Evolutionary conservation across 2,113 vertebrate genomes (phyloP), one percentile per base, ranked within the genome.

Genomic region (Triplophysa tibetana): DNA sequence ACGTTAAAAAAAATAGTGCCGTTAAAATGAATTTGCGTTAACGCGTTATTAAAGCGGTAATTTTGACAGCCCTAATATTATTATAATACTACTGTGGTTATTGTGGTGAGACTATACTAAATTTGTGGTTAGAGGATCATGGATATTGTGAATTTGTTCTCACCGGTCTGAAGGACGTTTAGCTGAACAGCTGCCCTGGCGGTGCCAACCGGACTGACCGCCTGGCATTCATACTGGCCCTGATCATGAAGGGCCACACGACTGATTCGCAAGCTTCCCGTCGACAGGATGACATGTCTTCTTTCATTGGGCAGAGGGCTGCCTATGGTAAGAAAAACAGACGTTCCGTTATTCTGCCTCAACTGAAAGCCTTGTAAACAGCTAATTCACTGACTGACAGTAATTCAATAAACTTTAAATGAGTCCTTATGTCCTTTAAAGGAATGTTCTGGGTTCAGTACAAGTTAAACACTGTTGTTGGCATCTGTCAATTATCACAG

Each of bases 201-300:
- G 0, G 95, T 96, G 38, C 98, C 97, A 0, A 99, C 94, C 8
- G 96, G 94, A 88, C 94, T 99, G 84, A 98, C 94, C 0, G 96
- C 97, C 88, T 99, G 97, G 86, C 98, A 99, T 89, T 99, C 97
- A 0, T 98, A 99, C 87, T 98, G 96, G 58, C 96, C 97, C 88
- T 98, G 96, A 66, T 99, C 98, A 1, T 98, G 96, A 16, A 94
- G 91, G 0, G 96, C 96, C 19, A 98, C 95, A 0, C 90, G 91
- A 4, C 94, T 92, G 89, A 99, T 97, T 67, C 96, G 92, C 17
- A 99, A 91, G 0, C 95, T 94, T 17, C 98, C 97, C 0, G 95
- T 92, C 0, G 97, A 95, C 0, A 98, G 89, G 52, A 98, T 92
- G 41, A 94, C 88, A 33, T 98, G 95, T 8, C 96, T 92, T 24